These are phyloP conservation scores for Bettongia penicillata DNA, from an alignment of 2,113 vertebrate species.

Conservation along the genomic window DNA sequence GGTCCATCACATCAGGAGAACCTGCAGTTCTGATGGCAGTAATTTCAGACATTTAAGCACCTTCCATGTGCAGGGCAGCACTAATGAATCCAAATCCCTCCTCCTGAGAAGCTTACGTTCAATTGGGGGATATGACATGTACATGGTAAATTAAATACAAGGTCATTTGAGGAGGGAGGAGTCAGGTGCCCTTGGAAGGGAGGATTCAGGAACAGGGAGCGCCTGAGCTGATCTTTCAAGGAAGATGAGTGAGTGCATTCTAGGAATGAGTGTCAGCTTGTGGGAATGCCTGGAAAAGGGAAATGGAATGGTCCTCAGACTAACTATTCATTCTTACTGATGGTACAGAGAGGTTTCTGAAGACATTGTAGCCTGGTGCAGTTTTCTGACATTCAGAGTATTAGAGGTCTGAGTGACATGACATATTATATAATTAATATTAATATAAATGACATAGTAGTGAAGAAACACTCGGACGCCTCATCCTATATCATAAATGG, in stretches of 20 bases:
- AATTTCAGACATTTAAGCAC: background rate
- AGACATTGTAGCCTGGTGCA: background rate
- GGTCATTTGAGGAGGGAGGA: background rate
- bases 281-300: background rate
- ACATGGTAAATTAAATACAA: background rate
- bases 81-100: background rate
- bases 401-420: conserved; percentile 16
- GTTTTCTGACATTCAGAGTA: conserved; percentile 52
- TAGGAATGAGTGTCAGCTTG: background rate
- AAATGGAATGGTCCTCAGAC: background rate
- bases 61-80: background rate
- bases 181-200: background rate
- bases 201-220: background rate
- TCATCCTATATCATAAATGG: background rate
- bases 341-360: conserved; percentile 18
- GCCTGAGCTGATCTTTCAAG: conserved; percentile 11
- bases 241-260: background rate
- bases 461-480: background rate
- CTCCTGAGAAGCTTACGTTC: background rate
- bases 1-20: background rate
- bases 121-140: background rate
- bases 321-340: background rate
- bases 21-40: too few species aligned
- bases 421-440: background rate
- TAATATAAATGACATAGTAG: background rate